Base-by-base conservation (phyloP, 2,888 invertebrate genomes). In the Drosophila mayaguana region DNA sequence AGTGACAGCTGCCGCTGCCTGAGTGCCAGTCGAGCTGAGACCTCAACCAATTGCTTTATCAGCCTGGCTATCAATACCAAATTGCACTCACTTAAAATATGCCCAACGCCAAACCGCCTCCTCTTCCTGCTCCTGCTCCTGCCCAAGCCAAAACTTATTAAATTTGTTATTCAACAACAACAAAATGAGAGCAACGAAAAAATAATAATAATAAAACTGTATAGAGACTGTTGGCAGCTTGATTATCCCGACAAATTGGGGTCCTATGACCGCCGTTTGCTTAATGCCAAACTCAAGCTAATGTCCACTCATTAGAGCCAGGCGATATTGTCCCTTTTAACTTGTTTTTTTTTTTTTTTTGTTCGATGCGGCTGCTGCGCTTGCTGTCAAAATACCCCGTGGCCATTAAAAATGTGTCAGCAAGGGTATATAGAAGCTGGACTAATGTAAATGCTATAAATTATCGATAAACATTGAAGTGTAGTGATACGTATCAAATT, bases 261-360 rank as follows among this genome's bases (percentile, higher is more conserved):
- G 78, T 43, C 38, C 59, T 59, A 38, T 46, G 43, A 28, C 43
- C 28, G 61, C 59, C 54, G 56, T 67, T 70, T 55, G 66, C 56
- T 57, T 75, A 67, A 57, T 72, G 56, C 72, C 83, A 63, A 65
- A 72, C 70, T 54, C 63, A 42, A 73, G 81, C 73, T 88, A 85
- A 85, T 88, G 86, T 83, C 77, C 77, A 75, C 77, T 83, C 87
- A 85, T 85, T 88, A 83, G 84, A 76, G 61, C 50, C 71, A 48
- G 32, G 62, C 64, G 56, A 64, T 61, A 59, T 46, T 67, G 60
- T 66, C 64, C 68, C 62, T 71, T 67, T 74, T 60, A 25, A 18
- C 9, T 11, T 28, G 28, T 12, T 6, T 28, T 48, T n/a, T 48
- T 11, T 46, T 14, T 2, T 2, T 34, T 12, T 34, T 11, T 11